phyloP scores from a whole-genome alignment of 30 jellyfish, hydroid and myxozoan genomes.

The Sanderia malayensis region DNA sequence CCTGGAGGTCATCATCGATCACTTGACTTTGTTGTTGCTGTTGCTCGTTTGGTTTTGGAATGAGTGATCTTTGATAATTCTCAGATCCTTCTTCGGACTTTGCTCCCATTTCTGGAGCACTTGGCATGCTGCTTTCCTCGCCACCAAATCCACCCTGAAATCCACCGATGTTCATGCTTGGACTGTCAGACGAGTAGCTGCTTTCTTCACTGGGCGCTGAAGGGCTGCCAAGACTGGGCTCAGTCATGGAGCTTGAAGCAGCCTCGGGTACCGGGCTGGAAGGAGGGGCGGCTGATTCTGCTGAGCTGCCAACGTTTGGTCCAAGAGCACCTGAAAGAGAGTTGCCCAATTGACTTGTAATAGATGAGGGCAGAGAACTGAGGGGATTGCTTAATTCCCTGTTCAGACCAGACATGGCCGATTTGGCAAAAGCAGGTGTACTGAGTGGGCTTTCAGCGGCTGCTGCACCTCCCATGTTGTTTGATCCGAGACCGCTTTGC shows the following conservation, averaged over 20 bases:
- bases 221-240: slow-evolving; percentile 35
- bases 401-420: slow-evolving; percentile 79
- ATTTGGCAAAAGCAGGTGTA: slow-evolving; percentile 76
- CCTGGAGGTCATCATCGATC: slow-evolving; percentile 22
- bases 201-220: slow-evolving; percentile 59
- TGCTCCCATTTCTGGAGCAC: slow-evolving; percentile 37
- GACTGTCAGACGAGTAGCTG: slow-evolving; percentile 79
- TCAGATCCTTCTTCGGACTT: slow-evolving; percentile 60
- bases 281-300: neutral
- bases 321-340: slow-evolving; percentile 11
- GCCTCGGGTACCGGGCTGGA: slow-evolving; percentile 34
- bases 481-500: slow-evolving; percentile 42
- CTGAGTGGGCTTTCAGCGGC: slow-evolving; percentile 41
- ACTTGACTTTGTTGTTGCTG: no score
- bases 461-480: slow-evolving; percentile 32
- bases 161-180: slow-evolving; percentile 95
- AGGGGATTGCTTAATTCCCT: slow-evolving; percentile 17
- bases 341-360: slow-evolving; percentile 39
- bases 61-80: slow-evolving; percentile 73
- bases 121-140: slow-evolving; percentile 51
- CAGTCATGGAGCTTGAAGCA: slow-evolving; percentile 31
- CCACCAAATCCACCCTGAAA: slow-evolving; percentile 71
- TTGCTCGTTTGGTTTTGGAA: slow-evolving; percentile 73
- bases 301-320: slow-evolving; percentile 1
- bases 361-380: slow-evolving; percentile 44